Base-by-base conservation (phyloP, 2,797 vertebrate genomes). In the Ciconia nigra region DNA sequence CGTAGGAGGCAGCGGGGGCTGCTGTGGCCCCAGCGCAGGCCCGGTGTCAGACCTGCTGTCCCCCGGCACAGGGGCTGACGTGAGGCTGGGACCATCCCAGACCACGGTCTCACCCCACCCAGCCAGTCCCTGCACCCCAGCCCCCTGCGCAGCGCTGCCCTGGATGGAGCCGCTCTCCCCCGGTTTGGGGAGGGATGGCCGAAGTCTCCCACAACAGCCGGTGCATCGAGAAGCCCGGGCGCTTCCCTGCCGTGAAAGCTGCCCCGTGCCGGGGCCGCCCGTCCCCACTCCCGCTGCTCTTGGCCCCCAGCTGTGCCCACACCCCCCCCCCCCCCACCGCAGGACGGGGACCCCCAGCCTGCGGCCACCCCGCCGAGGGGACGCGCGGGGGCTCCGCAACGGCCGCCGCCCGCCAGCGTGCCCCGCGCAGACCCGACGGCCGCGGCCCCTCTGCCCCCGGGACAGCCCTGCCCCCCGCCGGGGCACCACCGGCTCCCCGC, bases 321-420 rank as follows among this genome's bases (percentile, higher is more conserved):
- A 37, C 37, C 37, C n/a, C n/a, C n/a, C 18, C 42, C 3, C 18
- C 71, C 67, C 76, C 41, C 14, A 41, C 14, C 42, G 2, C 14
- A 16, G 26, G 21, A 25, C 0, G 3, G 59, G 51, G 42, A 70
- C 3, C 18, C 26, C 47, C 20, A 17, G 29, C n/a, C 67, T 39
- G 58, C 31, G 25, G 63, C 58, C 54, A 33, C 46, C 28, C 77
- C 18, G 54, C 35, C 0, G 1, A 77, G 46, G 44, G 58, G 67
- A 57, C 3, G 1, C 0, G 0, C 0, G 0, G 26, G 47, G 54
- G 14, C 66, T 63, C 66, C 49, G 71, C 63, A 19, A 20, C 0
- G 18, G 70, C 33, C 7, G 3, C 47, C 66, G 58, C 79, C 55
- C 4, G 0, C n/a, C 70, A 12, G 13, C 3, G 3, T 31, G 42